Base-by-base conservation (phyloP, 2,888 invertebrate species). In the Capitulum mitella region DNA sequence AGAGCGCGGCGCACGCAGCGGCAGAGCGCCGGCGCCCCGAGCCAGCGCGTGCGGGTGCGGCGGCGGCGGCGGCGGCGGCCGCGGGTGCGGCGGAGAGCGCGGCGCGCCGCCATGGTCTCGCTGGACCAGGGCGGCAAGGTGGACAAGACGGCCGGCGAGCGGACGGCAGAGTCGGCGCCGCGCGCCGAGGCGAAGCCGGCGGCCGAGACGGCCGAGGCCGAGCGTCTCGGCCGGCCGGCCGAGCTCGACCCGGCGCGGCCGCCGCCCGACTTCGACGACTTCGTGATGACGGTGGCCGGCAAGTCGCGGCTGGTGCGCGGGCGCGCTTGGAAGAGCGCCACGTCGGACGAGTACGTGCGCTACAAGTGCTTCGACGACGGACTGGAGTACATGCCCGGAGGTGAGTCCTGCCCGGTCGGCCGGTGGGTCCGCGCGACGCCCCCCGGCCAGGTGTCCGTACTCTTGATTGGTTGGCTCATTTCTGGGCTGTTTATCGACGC, bases 361-460 rank as follows among this genome's bases (percentile, higher is more conserved):
- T 84, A 83, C 80, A 81, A 82, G 22, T 84, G 83, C 80, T 82
- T 83, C 78, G 82, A 83, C 51, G 83, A 84, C 78, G 83, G 83
- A 58, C 77, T 83, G 46, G 84, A 84, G 75, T 87, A 87, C 82
- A 84, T 83, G 79, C 84, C 84, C 61, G 84, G 85, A 82, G 85
- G 86, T 86, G 83, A 83, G 84, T 78, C 76, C n/a, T n/a, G n/a
- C n/a, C n/a, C n/a, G n/a, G n/a, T n/a, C n/a, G n/a, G n/a, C n/a
- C n/a, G n/a, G n/a, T n/a, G n/a, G n/a, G n/a, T n/a, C n/a, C n/a
- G n/a, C n/a, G n/a, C n/a, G n/a, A n/a, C n/a, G n/a, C n/a, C n/a
- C n/a, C n/a, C n/a, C n/a, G n/a, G n/a, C n/a, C n/a, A n/a, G n/a
- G n/a, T n/a, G n/a, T n/a, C n/a, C n/a, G n/a, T n/a, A n/a, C n/a